These are phyloP conservation scores for Epizoanthus ramosus DNA, from an alignment of 92 coral and sea anemone species.

Conservation along the genomic window DNA sequence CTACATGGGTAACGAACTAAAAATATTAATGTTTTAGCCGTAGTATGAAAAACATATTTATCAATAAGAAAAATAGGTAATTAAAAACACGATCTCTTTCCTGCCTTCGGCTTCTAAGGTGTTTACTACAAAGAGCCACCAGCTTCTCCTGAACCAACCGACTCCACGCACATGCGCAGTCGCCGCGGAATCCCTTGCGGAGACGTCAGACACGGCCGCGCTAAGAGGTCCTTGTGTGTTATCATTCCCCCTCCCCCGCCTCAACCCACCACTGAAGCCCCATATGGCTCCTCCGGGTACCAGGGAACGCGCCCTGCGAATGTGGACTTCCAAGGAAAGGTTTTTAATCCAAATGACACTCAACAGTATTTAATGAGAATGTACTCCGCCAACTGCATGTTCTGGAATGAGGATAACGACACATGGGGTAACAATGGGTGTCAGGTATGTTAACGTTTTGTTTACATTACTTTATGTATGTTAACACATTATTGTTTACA, in stretches of 20 bases:
- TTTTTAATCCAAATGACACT: conserved; percentile 71
- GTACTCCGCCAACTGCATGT: conserved; percentile 78
- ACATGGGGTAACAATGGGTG: conserved; percentile 84
- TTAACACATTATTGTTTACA: too few species aligned
- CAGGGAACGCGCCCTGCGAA: conserved; percentile 64
- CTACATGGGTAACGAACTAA: too few species aligned
- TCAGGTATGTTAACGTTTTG: conserved; percentile 47
- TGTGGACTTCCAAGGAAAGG: conserved; percentile 77
- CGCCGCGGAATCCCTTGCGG: conserved; percentile 76
- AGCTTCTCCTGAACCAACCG: neutral
- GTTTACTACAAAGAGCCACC: conserved; percentile 39
- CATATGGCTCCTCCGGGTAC: conserved; percentile 36
- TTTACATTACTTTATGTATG: too few species aligned
- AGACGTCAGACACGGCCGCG: conserved; percentile 50
- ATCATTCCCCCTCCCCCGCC: conserved; percentile 94
- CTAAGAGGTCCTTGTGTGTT: conserved; percentile 84
- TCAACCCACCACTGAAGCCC: conserved; percentile 70
- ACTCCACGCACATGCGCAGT: conserved; percentile 44
- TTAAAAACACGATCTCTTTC: neutral
- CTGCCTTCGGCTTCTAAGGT: conserved; percentile 33
- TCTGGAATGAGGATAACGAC: conserved; percentile 65
- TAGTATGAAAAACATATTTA: too few species aligned
- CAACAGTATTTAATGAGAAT: conserved; percentile 67
- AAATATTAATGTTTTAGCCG: too few species aligned
- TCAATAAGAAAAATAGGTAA: neutral